A percentile compares a stretch with the other conserved stretches of the same genome.
Conservation (phyloP, 2,113 vertebrate genomes). For the Balaeniceps rex region DNA sequence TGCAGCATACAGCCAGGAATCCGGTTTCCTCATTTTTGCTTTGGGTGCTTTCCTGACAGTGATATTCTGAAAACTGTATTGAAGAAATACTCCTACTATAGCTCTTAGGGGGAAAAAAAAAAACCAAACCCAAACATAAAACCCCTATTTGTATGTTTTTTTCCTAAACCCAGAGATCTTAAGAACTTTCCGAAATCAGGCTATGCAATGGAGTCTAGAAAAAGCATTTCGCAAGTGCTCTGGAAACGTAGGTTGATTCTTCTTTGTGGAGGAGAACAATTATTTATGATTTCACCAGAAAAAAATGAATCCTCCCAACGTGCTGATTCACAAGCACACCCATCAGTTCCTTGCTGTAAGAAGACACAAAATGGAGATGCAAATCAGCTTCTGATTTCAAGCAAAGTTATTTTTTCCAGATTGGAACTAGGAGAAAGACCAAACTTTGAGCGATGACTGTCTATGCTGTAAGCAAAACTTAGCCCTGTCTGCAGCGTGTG, state of each 20-base stretch:
- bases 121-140: not conserved
- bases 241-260: conserved; percentile 19
- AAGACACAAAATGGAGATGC: conserved; percentile 47
- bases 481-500: not conserved
- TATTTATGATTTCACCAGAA: conserved; percentile 53
- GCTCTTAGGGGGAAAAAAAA: not conserved
- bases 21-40: not conserved
- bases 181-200: not conserved
- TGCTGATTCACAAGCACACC: conserved; percentile 50
- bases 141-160: not conserved
- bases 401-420: not conserved
- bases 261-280: conserved; percentile 47
- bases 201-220: not conserved
- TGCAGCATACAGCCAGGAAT: not conserved
- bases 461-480: not conserved
- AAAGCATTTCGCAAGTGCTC: not conserved
- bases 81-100: not conserved
- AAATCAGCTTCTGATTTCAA: conserved; percentile 29
- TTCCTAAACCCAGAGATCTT: not conserved
- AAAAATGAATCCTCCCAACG: conserved; percentile 11
- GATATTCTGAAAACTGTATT: not conserved
- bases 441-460: not conserved
- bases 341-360: conserved; percentile 18
- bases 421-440: not conserved
- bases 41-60: not conserved